A percentile compares a stretch with the other conserved stretches of the same genome.
These are phyloP conservation scores for Mastacembelus armatus DNA, from an alignment of 2,797 vertebrate species.

Conservation along the genomic window DNA sequence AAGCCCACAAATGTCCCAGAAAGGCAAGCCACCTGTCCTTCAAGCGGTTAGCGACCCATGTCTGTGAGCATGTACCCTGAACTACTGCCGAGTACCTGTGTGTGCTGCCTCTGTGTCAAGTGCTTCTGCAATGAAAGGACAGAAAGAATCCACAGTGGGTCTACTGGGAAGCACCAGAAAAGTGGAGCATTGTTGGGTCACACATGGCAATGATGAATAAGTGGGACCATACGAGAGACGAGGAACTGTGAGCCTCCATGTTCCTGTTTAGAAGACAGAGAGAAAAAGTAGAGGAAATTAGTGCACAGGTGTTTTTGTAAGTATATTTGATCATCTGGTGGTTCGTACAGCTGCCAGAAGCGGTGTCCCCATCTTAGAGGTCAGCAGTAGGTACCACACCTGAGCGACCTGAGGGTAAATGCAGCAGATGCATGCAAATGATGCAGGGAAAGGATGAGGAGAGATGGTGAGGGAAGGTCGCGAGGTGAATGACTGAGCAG, in stretches of 20 bases:
- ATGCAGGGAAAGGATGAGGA: slow-evolving; percentile 42
- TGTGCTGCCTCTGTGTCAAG: slow-evolving; percentile 31
- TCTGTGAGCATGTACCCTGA: slow-evolving; percentile 47
- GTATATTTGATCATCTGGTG: slow-evolving; percentile 5
- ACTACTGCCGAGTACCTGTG: slow-evolving; percentile 19
- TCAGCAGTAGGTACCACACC: slow-evolving; percentile 47
- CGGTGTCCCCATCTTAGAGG: slow-evolving; percentile 31
- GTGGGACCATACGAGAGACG: slow-evolving; percentile 62
- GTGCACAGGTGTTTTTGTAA: slow-evolving; percentile 13
- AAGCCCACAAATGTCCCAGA: slow-evolving; percentile 51
- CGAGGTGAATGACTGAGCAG: slow-evolving; percentile 59
- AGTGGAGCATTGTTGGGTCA: slow-evolving; percentile 62
- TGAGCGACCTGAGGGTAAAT: slow-evolving; percentile 31
- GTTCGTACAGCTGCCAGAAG: slow-evolving; percentile 32
- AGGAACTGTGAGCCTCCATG: slow-evolving; percentile 31
- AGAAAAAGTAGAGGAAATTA: slow-evolving; percentile 22
- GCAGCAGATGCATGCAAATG: slow-evolving; percentile 18
- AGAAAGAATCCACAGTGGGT: slow-evolving; percentile 37
- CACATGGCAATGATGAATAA: slow-evolving; percentile 2
- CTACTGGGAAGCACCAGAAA: slow-evolving; percentile 54
- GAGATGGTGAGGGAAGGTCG: slow-evolving; percentile 22
- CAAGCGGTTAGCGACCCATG: slow-evolving; percentile 53
- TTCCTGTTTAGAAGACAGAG: slow-evolving; percentile 18
- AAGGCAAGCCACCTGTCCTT: slow-evolving; percentile 53
- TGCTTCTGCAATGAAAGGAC: slow-evolving; percentile 21